A percentile compares a stretch with the other conserved stretches of the same genome.
These are phyloP conservation scores for Chromobotia macracanthus DNA, from an alignment of 2,797 vertebrate species.

Conservation along the genomic window DNA sequence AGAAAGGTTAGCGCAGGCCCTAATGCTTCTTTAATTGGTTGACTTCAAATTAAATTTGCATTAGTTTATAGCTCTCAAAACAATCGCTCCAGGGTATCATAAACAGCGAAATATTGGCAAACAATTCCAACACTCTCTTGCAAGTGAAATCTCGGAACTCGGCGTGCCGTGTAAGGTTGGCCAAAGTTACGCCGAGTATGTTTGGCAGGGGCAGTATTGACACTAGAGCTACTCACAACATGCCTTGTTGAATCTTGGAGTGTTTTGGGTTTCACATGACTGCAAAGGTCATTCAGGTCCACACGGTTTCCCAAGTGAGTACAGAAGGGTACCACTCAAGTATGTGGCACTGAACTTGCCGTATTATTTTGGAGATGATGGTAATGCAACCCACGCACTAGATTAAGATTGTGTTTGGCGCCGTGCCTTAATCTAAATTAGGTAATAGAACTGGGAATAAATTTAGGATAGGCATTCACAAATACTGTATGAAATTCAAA, in stretches of 20 bases:
- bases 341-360: slow-evolving; percentile 27
- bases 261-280: slow-evolving; percentile 44
- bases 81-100: slow-evolving; percentile 36
- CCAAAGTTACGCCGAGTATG: slow-evolving; percentile 48
- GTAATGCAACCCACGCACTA: slow-evolving; percentile 15
- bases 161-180: slow-evolving; percentile 48
- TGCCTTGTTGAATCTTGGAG: slow-evolving; percentile 54
- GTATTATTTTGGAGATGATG: slow-evolving; percentile 32
- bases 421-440: background rate
- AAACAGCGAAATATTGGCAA: slow-evolving; percentile 54
- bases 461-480: background rate
- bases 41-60: slow-evolving; percentile 39
- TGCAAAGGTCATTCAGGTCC: slow-evolving; percentile 49
- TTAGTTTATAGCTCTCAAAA: slow-evolving; percentile 46
- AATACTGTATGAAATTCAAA: slow-evolving; percentile 30
- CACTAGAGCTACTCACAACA: slow-evolving; percentile 55
- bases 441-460: background rate
- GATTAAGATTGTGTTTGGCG: background rate
- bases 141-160: slow-evolving; percentile 50
- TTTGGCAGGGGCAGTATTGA: slow-evolving; percentile 55
- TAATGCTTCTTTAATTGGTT: slow-evolving; percentile 46
- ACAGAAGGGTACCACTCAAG: slow-evolving; percentile 20
- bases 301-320: slow-evolving; percentile 41
- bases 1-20: slow-evolving; percentile 29
- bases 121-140: slow-evolving; percentile 39